Evolutionary conservation across 2,113 vertebrate species (phyloP).

Genomic region (Chaetura pelagica): DNA sequence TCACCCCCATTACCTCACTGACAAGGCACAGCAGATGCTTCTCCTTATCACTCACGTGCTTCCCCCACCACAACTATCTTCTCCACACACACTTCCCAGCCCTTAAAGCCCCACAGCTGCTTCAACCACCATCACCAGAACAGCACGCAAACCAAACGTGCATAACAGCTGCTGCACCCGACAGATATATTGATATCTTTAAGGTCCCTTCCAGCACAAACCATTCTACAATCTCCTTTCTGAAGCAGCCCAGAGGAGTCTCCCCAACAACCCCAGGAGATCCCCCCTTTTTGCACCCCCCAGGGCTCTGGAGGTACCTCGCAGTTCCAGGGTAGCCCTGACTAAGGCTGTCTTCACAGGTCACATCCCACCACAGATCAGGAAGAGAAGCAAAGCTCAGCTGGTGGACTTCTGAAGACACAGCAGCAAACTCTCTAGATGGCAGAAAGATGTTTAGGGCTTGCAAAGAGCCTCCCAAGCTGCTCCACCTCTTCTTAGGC

Average conservation of each 20-base stretch:
- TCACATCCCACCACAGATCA: background rate
- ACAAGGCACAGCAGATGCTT: accelerated
- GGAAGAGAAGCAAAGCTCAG: background rate
- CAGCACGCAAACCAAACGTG: background rate
- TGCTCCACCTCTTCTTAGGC: background rate
- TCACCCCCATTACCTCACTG: accelerated
- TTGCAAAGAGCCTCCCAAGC: background rate
- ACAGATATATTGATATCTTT: too few relatives aligned
- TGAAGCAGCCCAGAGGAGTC: background rate
- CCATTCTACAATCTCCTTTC: too few relatives aligned
- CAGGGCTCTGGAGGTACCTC: accelerated
- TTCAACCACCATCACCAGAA: background rate
- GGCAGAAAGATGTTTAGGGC: background rate
- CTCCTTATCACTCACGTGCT: accelerated
- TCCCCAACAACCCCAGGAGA: background rate
- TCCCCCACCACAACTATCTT: background rate
- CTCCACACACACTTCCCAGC: background rate
- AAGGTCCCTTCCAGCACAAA: too few relatives aligned
- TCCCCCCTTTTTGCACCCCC: background rate
- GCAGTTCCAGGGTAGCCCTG: background rate
- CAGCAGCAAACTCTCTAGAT: background rate
- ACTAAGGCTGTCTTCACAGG: background rate
- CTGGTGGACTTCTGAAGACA: background rate
- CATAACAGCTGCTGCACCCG: background rate
- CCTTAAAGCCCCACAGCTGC: accelerated